phyloP scores from a whole-genome alignment of 1,140 invertebrate species.

The Drosophila virilis region DNA sequence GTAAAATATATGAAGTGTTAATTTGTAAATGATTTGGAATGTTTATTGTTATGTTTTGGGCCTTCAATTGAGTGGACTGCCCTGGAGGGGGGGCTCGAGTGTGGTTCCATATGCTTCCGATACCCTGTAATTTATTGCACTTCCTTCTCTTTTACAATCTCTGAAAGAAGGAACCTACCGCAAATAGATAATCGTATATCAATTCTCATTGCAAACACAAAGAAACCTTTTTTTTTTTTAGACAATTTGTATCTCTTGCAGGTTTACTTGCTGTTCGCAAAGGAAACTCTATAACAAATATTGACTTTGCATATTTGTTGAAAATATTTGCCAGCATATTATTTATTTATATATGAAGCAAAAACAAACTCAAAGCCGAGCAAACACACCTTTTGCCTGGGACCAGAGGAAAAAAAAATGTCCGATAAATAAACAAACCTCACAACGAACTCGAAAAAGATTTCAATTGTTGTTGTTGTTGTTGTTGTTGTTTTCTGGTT shows the following conservation, averaged over 20 bases:
- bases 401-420: not conserved
- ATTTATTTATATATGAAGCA: constrained; percentile 19
- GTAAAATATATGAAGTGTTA: constrained; percentile 77
- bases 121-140: too few species aligned
- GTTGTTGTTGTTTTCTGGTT: not conserved
- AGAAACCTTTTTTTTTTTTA: not conserved
- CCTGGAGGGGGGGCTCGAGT: too few species aligned
- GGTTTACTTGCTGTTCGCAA: constrained; percentile 10
- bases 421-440: constrained; percentile 20
- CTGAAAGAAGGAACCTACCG: too few species aligned
- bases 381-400: constrained; percentile 10
- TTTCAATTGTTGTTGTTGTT: not conserved
- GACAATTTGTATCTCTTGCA: constrained; percentile 1
- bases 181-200: too few species aligned
- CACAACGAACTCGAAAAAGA: not conserved
- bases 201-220: too few species aligned
- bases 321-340: constrained; percentile 19
- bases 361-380: constrained; percentile 16
- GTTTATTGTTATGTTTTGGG: constrained; percentile 62
- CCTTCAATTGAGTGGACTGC: too few species aligned
- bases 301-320: constrained; percentile 18
- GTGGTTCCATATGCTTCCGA: too few species aligned
- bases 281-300: constrained; percentile 14
- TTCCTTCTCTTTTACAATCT: too few species aligned
- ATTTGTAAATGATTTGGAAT: constrained; percentile 68